Base-by-base conservation (phyloP, 2,113 vertebrate species). In the Cervus canadensis region DNA sequence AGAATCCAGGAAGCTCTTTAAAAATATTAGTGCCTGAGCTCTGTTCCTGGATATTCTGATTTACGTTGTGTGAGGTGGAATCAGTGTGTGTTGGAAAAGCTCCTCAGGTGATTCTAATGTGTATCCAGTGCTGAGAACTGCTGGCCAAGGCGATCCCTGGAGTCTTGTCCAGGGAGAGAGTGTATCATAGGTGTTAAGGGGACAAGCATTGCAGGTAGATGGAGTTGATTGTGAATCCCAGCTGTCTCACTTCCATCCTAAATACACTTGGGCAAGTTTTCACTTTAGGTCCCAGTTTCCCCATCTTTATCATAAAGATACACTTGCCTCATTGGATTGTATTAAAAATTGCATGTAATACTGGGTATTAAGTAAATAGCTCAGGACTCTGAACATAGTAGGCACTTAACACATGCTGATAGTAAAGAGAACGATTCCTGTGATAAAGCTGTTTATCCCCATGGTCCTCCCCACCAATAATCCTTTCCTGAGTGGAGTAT, bases 391-490 rank as follows among this genome's bases (percentile, higher is more conserved):
- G 56, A 28, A 43, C 33, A 7, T 23, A n/a, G 6, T 48, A 87
- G 23, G 25, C 40, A 40, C 91, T 92, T 17, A 87, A 92, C 2
- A 89, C 81, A 83, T 78, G 36, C 40, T 74, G 30, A 26, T 60
- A 17, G 40, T 36, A 19, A 93, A 14, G 71, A 85, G 4, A 6
- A 84, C 79, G 16, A 82, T 85, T 56, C 25, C 12, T 50, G 1
- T 79, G 71, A 56, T 86, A 57, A 86, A 76, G 52, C 2, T 64
- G 30, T 17, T 91, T 50, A 59, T 83, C 16, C 10, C 17, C 10
- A 19, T 10, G 13, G 4, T 10, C 2, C n/a, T 21, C 33, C 4
- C 12, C 8, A 3, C 1, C 4, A 62, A 62, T 56, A 25, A 33
- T 74, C 11, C 5, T 10, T 67, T n/a, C 6, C 23, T 79, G n/a